Conservation (phyloP, 2,888 invertebrate genomes). For the Micropterix aruncella region DNA sequence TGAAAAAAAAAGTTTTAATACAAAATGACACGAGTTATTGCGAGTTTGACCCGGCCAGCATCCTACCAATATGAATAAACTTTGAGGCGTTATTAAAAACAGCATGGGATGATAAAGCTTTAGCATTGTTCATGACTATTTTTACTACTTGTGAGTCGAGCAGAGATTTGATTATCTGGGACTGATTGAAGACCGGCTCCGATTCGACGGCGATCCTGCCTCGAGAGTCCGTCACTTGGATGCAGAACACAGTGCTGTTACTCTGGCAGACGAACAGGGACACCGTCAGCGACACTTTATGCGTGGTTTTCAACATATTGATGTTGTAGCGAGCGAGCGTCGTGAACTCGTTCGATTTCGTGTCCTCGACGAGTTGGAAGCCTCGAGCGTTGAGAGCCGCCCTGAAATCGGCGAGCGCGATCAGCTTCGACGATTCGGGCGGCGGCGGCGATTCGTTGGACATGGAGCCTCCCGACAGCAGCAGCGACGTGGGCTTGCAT, state of each 20-base stretch:
- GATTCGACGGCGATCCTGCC: neutral
- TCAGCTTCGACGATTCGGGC: neutral
- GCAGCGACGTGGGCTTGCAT: neutral
- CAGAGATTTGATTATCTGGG: neutral
- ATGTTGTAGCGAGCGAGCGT: neutral
- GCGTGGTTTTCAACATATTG: neutral
- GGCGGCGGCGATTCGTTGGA: neutral
- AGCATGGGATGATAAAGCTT: neutral
- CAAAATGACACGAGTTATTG: too few species aligned
- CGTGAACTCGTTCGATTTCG: neutral
- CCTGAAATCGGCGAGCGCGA: neutral
- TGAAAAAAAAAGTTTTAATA: too few species aligned
- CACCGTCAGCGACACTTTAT: neutral
- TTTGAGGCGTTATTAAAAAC: too few species aligned
- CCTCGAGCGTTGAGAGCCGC: neutral
- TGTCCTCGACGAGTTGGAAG: neutral
- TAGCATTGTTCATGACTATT: neutral
- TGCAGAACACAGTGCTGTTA: neutral
- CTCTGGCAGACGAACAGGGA: neutral
- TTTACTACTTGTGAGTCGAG: neutral
- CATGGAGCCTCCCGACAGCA: too few species aligned
- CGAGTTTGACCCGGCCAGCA: too few species aligned
- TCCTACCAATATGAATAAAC: too few species aligned
- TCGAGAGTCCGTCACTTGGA: neutral
- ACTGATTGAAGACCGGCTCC: neutral